phyloP scores from a whole-genome alignment of 2,113 vertebrate genomes.

The Pterocles gutturalis region DNA sequence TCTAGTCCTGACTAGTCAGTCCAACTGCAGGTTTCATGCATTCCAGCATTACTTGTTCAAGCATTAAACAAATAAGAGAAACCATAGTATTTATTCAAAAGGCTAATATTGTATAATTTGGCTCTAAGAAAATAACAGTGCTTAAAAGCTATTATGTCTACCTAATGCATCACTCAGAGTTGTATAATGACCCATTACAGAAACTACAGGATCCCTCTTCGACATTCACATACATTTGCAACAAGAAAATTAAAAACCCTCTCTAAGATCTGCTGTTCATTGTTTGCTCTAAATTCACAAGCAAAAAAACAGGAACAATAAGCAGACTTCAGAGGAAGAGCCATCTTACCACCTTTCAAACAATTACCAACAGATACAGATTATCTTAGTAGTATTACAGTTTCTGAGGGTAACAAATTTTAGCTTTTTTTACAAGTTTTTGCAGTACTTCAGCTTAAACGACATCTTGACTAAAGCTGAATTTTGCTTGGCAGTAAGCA shows the following conservation, averaged over 20 bases:
- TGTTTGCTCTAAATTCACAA: background rate
- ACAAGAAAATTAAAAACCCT: background rate
- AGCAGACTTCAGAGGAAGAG: background rate
- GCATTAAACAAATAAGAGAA: background rate
- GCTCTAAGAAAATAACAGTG: background rate
- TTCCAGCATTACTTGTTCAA: background rate
- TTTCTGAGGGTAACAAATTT: background rate
- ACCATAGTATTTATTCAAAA: background rate
- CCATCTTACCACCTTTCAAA: background rate
- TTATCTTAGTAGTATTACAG: background rate
- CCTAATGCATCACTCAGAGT: background rate
- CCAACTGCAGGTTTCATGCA: background rate
- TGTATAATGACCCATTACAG: background rate
- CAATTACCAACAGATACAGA: background rate
- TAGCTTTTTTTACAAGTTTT: background rate
- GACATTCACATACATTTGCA: background rate
- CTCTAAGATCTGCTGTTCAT: background rate
- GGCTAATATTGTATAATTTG: background rate
- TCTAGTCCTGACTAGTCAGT: background rate
- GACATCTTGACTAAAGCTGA: background rate
- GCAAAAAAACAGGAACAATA: background rate
- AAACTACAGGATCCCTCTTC: background rate
- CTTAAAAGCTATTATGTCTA: background rate
- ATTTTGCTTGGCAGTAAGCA: background rate
- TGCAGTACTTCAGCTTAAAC: background rate